Evolutionary conservation across 2,113 vertebrate genomes (phyloP), one percentile per base, ranked within the genome.

Genomic region (Siphamia tubifer): DNA sequence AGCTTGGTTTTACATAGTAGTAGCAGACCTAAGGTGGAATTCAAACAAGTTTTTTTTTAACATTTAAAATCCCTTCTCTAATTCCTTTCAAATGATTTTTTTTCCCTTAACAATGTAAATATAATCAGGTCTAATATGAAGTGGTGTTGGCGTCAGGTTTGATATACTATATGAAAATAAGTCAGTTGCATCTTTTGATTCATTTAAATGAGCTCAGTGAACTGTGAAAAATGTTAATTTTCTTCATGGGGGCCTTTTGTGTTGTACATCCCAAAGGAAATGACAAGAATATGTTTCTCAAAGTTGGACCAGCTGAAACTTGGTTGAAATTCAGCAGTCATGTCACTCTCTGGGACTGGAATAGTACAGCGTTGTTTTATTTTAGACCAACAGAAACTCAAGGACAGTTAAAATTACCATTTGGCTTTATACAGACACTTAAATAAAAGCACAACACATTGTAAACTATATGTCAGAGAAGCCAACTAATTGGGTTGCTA

Each of bases 171-270:
- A 76, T 70, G 56, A 84, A 77, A 77, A 85, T 79, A 68, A 88
- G 71, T 70, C 64, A 62, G 75, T 82, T 82, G 79, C 80, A 83
- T 78, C 68, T 82, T 79, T 76, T 83, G 75, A 83, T 84, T 87
- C 51, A 79, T 83, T 86, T 63, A 79, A 89, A 89, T 89, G 68
- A 84, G 85, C 74, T 78, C 87, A 87, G 70, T 36, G 83, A 89
- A 85, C 69, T 85, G 87, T 87, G 79, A 66, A 80, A 79, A 81
- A 85, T 84, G 71, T 83, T 86, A 79, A 89, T 87, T 86, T 84
- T 78, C 82, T 80, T 88, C 81, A 74, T 32, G 70, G 82, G 68
- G 58, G 77, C 69, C 74, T 79, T 89, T 84, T 88, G 80, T 86
- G 69, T 78, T 83, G 42, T 51, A 68, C 25, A 24, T 78, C 76